Evolutionary conservation across 2,113 vertebrate genomes (phyloP).

Genomic region (Aldabrachelys gigantea): DNA sequence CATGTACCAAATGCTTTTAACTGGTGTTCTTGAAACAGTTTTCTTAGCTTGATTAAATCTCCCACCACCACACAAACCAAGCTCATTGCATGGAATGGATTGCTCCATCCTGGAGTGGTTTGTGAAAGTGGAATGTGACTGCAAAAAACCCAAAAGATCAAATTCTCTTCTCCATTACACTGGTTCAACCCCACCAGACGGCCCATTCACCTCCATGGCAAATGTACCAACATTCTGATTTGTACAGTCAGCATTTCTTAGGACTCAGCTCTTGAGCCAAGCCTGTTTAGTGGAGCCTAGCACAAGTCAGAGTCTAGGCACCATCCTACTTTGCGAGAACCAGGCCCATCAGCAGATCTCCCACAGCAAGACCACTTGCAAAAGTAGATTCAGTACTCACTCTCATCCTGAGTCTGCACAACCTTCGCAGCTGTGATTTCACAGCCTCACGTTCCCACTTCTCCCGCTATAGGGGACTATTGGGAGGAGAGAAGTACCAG

Average conservation of each 20-base stretch:
- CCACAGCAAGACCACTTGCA: fast-evolving
- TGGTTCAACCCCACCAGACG: background rate
- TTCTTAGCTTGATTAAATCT: no score
- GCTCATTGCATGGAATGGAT: background rate
- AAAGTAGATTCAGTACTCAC: background rate
- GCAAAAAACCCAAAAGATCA: background rate
- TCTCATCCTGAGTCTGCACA: background rate
- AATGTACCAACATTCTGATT: background rate
- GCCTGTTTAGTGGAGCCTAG: background rate
- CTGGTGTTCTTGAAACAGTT: fast-evolving
- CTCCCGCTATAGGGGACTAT: fast-evolving
- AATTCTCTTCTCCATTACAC: background rate
- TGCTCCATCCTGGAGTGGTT: background rate
- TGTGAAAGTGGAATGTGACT: background rate
- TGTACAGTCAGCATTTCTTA: background rate
- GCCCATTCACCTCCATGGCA: background rate
- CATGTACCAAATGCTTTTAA: background rate
- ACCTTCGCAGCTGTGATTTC: fast-evolving
- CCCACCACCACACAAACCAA: background rate
- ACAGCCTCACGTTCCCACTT: fast-evolving
- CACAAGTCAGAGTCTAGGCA: background rate
- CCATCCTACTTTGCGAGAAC: background rate
- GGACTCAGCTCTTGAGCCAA: background rate
- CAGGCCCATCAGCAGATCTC: fast-evolving
- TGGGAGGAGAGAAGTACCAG: background rate